Conservation (phyloP, 2,888 invertebrate genomes). For the Saturnia japonica region DNA sequence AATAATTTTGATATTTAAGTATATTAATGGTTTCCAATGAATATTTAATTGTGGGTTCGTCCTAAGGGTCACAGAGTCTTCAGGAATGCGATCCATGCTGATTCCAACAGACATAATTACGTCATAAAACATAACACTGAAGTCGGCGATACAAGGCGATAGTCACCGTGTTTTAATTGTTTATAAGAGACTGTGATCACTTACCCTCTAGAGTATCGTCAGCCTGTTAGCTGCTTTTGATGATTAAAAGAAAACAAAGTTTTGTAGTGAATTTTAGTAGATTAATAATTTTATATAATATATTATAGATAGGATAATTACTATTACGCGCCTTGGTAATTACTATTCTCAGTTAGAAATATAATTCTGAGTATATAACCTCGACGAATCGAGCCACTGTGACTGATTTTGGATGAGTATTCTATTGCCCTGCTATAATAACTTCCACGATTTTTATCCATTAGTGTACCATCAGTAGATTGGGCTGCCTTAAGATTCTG, state of each 20-base stretch:
- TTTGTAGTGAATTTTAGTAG: too few relatives aligned
- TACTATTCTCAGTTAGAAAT: neutral
- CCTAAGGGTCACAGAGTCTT: neutral
- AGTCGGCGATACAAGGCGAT: neutral
- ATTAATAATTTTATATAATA: too few relatives aligned
- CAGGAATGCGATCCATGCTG: neutral
- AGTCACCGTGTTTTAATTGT: neutral
- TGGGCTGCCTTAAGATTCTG: neutral
- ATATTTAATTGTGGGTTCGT: neutral
- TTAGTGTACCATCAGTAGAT: neutral
- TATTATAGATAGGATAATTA: neutral
- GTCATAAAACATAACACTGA: neutral
- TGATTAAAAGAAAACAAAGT: neutral
- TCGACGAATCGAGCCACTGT: neutral
- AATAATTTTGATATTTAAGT: neutral
- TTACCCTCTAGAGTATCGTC: neutral
- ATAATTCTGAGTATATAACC: neutral
- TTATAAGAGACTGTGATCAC: neutral
- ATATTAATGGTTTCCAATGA: neutral
- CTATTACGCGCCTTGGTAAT: neutral
- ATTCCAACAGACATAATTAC: neutral
- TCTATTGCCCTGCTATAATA: neutral
- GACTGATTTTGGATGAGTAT: neutral
- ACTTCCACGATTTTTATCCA: neutral
- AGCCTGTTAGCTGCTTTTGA: neutral